phyloP scores from a whole-genome alignment of 2,113 vertebrate species.

The Hoplias malabaricus region DNA sequence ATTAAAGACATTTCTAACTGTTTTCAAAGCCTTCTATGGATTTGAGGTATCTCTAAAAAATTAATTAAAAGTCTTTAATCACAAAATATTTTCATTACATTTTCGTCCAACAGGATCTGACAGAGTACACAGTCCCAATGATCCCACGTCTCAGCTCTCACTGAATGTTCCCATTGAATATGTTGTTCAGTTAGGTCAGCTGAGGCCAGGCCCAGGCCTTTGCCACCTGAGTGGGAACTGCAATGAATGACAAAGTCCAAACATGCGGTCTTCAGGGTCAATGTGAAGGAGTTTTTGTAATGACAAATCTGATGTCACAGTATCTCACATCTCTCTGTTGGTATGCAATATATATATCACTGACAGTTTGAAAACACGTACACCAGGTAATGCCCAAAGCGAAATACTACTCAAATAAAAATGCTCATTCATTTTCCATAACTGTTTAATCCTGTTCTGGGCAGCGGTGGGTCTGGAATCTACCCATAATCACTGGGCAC shows the following conservation, averaged over 20 bases:
- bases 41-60: not conserved
- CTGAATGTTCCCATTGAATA: not conserved
- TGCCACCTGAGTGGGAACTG: constrained; percentile 2
- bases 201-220: not conserved
- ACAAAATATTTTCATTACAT: not conserved
- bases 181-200: not conserved
- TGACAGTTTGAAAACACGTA: not conserved
- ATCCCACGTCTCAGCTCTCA: not conserved
- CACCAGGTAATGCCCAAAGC: no score
- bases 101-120: not conserved
- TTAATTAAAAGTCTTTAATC: not conserved
- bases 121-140: not conserved
- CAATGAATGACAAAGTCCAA: constrained; percentile 17
- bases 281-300: constrained; percentile 26
- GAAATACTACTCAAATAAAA: no score
- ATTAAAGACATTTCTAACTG: constrained; percentile 7
- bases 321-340: constrained; percentile 12
- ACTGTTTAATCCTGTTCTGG: no score
- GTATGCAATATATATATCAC: not conserved
- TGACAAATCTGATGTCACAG: not conserved
- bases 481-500: no score
- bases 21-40: not conserved
- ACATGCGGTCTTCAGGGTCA: not conserved
- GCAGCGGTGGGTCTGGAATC: no score
- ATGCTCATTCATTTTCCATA: no score